A percentile compares a stretch with the other conserved stretches of the same genome.
Conservation (phyloP, 2,113 vertebrate species). For the Verasper variegatus region DNA sequence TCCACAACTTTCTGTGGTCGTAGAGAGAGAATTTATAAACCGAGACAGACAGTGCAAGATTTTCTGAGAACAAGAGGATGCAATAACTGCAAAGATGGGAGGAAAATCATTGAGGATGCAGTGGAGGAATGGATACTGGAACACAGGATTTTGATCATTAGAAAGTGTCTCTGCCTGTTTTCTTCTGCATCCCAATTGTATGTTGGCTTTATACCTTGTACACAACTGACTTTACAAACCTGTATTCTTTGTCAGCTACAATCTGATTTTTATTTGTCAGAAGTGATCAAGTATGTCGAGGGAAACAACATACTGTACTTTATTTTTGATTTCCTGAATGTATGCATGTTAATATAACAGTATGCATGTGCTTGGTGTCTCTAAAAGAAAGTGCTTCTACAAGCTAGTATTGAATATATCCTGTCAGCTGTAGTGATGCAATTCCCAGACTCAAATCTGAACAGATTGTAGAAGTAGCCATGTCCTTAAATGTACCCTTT, state of each 20-base stretch:
- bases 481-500: constrained; percentile 27
- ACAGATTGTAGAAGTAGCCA: constrained; percentile 20
- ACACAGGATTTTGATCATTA: background rate
- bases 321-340: background rate
- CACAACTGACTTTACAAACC: background rate
- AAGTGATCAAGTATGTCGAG: no score
- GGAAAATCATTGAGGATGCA: background rate
- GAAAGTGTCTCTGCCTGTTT: background rate
- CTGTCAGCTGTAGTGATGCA: constrained; percentile 24
- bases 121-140: constrained; percentile 14
- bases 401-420: constrained; percentile 20
- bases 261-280: no score
- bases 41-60: constrained; percentile 3
- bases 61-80: constrained; percentile 14
- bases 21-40: constrained; percentile 35
- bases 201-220: background rate
- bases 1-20: constrained; percentile 36
- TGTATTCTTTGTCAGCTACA: background rate
- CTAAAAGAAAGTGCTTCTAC: background rate
- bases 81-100: background rate
- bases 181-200: background rate
- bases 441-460: background rate
- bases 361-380: background rate
- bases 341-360: background rate
- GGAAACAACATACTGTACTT: no score